Conservation (phyloP, 1,140 invertebrate genomes). For the Ips nitidus region DNA sequence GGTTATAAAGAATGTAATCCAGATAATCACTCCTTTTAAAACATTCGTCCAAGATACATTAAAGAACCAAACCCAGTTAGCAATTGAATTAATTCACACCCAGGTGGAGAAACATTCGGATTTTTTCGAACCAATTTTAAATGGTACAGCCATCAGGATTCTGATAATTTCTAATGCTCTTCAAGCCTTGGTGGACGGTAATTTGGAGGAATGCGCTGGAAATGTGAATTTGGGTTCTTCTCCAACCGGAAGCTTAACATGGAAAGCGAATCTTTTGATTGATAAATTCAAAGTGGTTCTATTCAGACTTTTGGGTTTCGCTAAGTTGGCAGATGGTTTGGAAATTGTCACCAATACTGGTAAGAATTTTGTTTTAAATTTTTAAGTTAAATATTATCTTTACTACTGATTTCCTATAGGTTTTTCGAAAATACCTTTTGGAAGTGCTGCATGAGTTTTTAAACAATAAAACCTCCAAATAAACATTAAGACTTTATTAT, state of each 20-base stretch:
- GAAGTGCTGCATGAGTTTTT: neutral
- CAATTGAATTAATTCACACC: neutral
- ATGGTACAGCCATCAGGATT: conserved; percentile 7
- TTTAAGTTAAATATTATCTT: neutral
- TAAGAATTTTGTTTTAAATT: neutral
- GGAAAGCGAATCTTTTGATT: conserved; percentile 9
- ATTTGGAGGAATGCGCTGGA: conserved; percentile 8
- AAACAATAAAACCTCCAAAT: neutral
- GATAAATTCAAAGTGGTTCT: conserved; percentile 6
- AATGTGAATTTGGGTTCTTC: neutral
- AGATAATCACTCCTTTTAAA: conserved; percentile 6
- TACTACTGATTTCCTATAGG: neutral
- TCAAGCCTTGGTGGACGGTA: conserved; percentile 8
- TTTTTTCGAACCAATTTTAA: conserved; percentile 13
- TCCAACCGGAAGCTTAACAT: conserved; percentile 5
- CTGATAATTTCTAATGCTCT: conserved; percentile 9
- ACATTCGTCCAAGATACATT: too few species aligned
- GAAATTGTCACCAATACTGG: conserved; percentile 3
- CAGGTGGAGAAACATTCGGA: neutral
- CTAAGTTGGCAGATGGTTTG: neutral
- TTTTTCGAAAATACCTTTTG: neutral
- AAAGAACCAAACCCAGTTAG: neutral
- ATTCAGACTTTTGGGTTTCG: conserved; percentile 9
- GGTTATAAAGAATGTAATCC: neutral
- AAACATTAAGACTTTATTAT: conserved; percentile 18